phyloP scores from a whole-genome alignment of 2,113 vertebrate species.

The Muntiacus reevesi region DNA sequence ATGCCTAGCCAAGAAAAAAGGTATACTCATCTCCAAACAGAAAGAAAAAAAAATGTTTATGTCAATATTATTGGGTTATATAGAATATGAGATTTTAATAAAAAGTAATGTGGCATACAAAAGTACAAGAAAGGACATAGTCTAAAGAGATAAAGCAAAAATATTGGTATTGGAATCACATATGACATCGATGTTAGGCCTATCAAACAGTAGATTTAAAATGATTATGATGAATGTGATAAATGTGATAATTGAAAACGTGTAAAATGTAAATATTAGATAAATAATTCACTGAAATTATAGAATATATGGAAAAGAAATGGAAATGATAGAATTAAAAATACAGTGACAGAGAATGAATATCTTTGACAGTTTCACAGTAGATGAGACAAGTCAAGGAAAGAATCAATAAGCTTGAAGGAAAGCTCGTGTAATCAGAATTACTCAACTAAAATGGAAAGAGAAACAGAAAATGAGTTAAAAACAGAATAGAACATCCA shows the following conservation, averaged over 20 bases:
- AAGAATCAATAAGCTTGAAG: background rate
- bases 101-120: background rate
- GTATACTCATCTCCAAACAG: background rate
- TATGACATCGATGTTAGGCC: too few species aligned
- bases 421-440: background rate
- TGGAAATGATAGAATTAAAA: background rate
- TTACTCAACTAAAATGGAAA: background rate
- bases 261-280: background rate
- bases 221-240: background rate
- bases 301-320: background rate
- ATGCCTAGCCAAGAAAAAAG: background rate
- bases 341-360: background rate
- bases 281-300: background rate
- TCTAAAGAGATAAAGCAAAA: background rate
- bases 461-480: background rate
- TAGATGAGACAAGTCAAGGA: background rate
- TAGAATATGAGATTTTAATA: background rate
- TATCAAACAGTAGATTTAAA: background rate
- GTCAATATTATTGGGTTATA: background rate
- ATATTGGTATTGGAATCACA: background rate
- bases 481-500: background rate
- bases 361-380: background rate
- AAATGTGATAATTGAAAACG: background rate
- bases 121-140: background rate
- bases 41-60: background rate